Evolutionary conservation across 1,140 invertebrate genomes (phyloP).

Genomic region (Antheraea mylitta): DNA sequence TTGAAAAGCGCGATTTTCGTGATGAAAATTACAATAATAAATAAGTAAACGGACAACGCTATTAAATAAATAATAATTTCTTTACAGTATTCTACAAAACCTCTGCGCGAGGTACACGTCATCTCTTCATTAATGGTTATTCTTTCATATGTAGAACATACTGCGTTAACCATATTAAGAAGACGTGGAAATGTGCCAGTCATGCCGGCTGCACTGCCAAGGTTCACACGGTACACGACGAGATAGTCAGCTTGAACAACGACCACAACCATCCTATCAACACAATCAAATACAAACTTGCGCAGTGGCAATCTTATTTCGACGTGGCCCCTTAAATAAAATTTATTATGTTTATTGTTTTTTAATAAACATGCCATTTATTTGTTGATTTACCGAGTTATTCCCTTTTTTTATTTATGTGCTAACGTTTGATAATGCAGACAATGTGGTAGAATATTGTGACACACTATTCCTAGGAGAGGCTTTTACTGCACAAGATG

Average conservation of each 20-base stretch:
- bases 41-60: neutral
- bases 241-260: constrained; percentile 54
- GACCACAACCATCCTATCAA: constrained; percentile 45
- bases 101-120: constrained; percentile 46
- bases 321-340: neutral
- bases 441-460: too few species aligned
- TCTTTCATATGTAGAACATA: constrained; percentile 60
- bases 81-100: constrained; percentile 61
- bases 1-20: too few species aligned
- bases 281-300: neutral
- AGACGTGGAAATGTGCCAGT: constrained; percentile 64
- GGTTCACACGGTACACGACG: constrained; percentile 54
- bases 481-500: too few species aligned
- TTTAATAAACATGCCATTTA: neutral
- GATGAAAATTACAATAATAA: too few species aligned
- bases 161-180: constrained; percentile 57
- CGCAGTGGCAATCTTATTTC: constrained; percentile 2
- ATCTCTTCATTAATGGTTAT: constrained; percentile 53
- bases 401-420: too few species aligned
- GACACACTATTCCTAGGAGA: too few species aligned
- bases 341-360: neutral
- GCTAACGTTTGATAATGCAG: too few species aligned
- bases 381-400: too few species aligned
- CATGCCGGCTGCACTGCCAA: constrained; percentile 61
- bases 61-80: constrained; percentile 11